Evolutionary conservation across 2,113 vertebrate genomes (phyloP), one percentile per base, ranked within the genome.

Genomic region (Cephalopholis sonnerati): DNA sequence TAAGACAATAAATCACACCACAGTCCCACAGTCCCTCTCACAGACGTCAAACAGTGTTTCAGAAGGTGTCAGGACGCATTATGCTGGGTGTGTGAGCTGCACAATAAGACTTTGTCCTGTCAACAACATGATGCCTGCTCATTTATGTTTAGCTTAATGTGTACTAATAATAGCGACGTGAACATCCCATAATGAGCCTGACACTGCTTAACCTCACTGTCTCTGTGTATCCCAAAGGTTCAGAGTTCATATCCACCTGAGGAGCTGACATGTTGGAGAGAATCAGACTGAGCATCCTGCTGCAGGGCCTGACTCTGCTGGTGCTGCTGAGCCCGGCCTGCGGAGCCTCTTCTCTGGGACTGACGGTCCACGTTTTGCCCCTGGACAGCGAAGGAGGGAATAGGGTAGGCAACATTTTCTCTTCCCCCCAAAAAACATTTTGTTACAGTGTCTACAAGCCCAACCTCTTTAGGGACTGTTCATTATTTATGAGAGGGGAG

Each of bases 341-440:
- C 17, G 50, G 75, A 2, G 91, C 88, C 48, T 81, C 88, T 4
- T 89, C 89, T 63, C 84, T 95, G 78, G 93, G 94, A 0, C 65
- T 95, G 71, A 87, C 89, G 0, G 93, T 95, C 41, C 88, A 92
- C 7, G 85, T 86, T 2, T 83, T 78, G 18, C 92, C 93, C 41
- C 73, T 93, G 53, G 36, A 85, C 2, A 80, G 48, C 2, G 7
- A 63, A 39, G 79, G 57, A 66, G 93, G 86, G 8, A 51, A 77
- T 10, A 85, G 46, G 48, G 94, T 95, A 39, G 62, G 79, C 2
- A 50, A 4, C 0, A 0, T 39, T 36, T 62, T 66, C 13, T 50
- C 5, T 22, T 48, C 8, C 25, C 6, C 16, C n/a, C n/a, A n/a
- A 13, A 18, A 44, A 24, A 18, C 0, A 3, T 18, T 9, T 5